A percentile compares a stretch with the other conserved stretches of the same genome.
phyloP scores from a whole-genome alignment of 2,888 invertebrate genomes.

The Morpho helenor region DNA sequence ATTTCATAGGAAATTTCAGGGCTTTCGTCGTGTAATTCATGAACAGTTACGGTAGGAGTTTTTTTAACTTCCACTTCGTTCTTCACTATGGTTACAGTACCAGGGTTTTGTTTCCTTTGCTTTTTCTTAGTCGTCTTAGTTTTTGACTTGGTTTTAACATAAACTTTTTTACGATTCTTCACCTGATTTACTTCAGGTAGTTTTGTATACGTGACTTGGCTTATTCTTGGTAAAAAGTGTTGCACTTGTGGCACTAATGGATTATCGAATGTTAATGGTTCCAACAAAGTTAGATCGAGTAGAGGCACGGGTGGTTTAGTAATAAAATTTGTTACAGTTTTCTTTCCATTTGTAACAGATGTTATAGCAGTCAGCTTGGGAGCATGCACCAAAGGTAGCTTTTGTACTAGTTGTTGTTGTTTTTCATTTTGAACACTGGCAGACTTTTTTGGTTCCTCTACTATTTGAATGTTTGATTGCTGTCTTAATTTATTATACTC shows the following conservation, averaged over 20 bases:
- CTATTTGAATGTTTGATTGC: constrained; percentile 41
- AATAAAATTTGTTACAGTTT: constrained; percentile 52
- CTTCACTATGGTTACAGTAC: constrained; percentile 32
- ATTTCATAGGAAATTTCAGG: constrained; percentile 63
- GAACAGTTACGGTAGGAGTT: constrained; percentile 41
- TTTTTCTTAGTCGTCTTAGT: constrained; percentile 42
- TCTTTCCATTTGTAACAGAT: constrained; percentile 55
- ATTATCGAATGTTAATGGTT: constrained; percentile 66
- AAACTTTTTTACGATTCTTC: constrained; percentile 52
- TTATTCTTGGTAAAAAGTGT: constrained; percentile 65
- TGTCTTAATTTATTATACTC: constrained; percentile 36
- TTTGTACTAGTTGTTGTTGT: constrained; percentile 32
- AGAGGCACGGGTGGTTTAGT: constrained; percentile 58
- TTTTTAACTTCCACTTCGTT: constrained; percentile 42
- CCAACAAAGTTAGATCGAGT: constrained; percentile 60
- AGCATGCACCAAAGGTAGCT: constrained; percentile 42
- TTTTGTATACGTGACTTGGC: constrained; percentile 53
- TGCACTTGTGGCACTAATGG: constrained; percentile 72
- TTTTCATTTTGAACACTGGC: constrained; percentile 24
- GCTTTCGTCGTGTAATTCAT: constrained; percentile 42
- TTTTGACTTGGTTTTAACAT: constrained; percentile 43
- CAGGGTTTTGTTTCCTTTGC: constrained; percentile 36
- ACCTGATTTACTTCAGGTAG: constrained; percentile 43
- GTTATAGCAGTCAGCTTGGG: constrained; percentile 39
- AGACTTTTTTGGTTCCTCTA: constrained; percentile 21